Percentiles rank a stretch among this genome's conserved stretches.
Evolutionary conservation across 2,797 vertebrate species (phyloP).

Genomic region (Harpagifer antarcticus): DNA sequence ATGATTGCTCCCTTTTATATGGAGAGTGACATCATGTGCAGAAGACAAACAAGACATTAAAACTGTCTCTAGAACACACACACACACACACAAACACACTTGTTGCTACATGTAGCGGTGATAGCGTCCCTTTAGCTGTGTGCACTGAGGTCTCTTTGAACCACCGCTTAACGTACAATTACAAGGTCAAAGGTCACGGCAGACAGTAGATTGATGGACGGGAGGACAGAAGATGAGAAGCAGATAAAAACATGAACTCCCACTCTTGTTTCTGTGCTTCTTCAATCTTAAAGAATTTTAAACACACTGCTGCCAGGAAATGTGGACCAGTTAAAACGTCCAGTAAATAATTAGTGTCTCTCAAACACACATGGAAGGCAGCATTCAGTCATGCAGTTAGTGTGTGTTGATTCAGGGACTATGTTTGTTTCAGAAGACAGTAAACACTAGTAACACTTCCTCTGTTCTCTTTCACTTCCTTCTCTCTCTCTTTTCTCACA

Average conservation of each 20-base stretch:
- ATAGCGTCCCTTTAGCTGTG: conserved; percentile 9
- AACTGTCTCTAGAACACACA: too few species aligned
- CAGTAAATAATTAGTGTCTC: neutral
- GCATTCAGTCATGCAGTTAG: neutral
- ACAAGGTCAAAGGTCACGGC: conserved; percentile 41
- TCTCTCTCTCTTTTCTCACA: neutral
- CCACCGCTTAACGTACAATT: conserved; percentile 23
- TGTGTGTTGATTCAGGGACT: too few species aligned
- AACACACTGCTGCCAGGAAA: neutral
- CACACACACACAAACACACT: too few species aligned
- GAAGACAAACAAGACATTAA: too few species aligned
- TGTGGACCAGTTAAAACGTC: neutral
- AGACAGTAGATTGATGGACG: conserved; percentile 5
- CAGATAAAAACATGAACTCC: neutral
- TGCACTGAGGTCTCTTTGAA: conserved; percentile 36
- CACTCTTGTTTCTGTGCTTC: neutral
- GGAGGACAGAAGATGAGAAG: conserved; percentile 26
- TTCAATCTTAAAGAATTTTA: neutral
- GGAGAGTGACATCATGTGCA: too few species aligned
- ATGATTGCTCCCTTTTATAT: too few species aligned
- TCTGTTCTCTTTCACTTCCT: conserved; percentile 50
- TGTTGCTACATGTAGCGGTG: neutral
- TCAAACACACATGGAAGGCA: neutral
- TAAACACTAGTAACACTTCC: conserved; percentile 32
- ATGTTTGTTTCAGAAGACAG: conserved; percentile 16